Percentiles rank a stretch among this genome's conserved stretches.
Conservation (phyloP, 2,113 vertebrate species). For the Neolamprologus modestus region DNA sequence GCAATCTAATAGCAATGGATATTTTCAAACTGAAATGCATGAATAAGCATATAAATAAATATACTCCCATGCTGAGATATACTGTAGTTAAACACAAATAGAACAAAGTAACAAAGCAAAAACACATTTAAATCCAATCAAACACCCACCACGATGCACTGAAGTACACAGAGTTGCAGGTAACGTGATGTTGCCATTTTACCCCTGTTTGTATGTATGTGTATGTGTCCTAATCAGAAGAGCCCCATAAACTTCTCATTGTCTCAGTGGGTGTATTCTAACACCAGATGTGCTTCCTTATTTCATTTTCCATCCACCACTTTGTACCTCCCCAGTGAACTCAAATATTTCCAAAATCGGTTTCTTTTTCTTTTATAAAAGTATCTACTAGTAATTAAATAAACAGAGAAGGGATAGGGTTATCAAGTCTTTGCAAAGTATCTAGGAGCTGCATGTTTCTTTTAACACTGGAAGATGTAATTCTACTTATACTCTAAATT, state of each 20-base stretch:
- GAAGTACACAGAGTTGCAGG: background rate
- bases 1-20: background rate
- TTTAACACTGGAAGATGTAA: background rate
- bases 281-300: slow-evolving; percentile 49
- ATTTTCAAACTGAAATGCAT: background rate
- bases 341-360: slow-evolving; percentile 11
- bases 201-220: background rate
- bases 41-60: background rate
- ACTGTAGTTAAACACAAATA: background rate
- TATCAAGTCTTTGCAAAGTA: slow-evolving; percentile 14
- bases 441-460: background rate
- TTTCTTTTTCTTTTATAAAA: background rate
- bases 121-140: slow-evolving; percentile 1
- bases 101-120: background rate
- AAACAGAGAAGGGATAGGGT: slow-evolving; percentile 30
- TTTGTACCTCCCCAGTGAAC: slow-evolving; percentile 34
- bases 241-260: slow-evolving; percentile 41
- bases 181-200: background rate
- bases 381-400: slow-evolving; percentile 15
- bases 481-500: background rate
- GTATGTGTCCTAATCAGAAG: slow-evolving; percentile 30
- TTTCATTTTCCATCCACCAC: slow-evolving; percentile 18
- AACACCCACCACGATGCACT: background rate
- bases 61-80: background rate
- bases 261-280: slow-evolving; percentile 49